Base-by-base conservation (phyloP, 1,140 invertebrate species). In the Oryzaephilus surinamensis region DNA sequence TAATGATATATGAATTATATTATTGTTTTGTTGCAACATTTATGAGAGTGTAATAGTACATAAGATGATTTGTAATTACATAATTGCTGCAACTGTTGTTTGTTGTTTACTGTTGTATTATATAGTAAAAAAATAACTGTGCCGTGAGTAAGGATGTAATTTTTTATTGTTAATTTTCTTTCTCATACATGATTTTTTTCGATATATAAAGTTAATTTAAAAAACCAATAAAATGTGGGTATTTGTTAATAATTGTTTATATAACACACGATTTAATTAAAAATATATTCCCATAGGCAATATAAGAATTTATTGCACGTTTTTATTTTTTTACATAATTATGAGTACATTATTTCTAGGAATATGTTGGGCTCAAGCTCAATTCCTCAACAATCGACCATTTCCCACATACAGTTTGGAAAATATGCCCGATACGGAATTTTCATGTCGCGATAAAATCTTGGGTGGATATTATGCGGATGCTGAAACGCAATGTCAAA, bases 381-480 rank as follows among this genome's bases (percentile, higher is more conserved):
- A 55, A 27, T 63, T 61, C 34, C 39, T 60, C 6, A 63, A 63
- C 43, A 51, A 61, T 37, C 57, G 69, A 30, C 70, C 70, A 34
- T 75, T 76, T 17, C 81, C 81, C 24, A 79, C 78, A 41, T 85
- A 84, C 62, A 81, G 77, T 38, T 72, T 79, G 48, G 76, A 86
- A 50, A 72, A 76, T 50, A 85, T 92, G 74, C 88, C 86, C 37
- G 76, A 81, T 45, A 91, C 88, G 28, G 73, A 75, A 35, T 94
- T 94, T 68, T 77, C 77, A 45, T 94, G 90, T 63, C 71, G 77
- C 42, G 84, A 85, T 51, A 88, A 90, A 63, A 84, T 89, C 48
- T 71, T 89, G 13, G 89, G 89, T 41, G 85, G 88, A 26, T 93
- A 92, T 63, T 93, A 93, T 60, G 87, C 88, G 8, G 89, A 93